Evolutionary conservation across 2,113 vertebrate species (phyloP), one percentile per base, ranked within the genome.

Genomic region (Phycodurus eques): DNA sequence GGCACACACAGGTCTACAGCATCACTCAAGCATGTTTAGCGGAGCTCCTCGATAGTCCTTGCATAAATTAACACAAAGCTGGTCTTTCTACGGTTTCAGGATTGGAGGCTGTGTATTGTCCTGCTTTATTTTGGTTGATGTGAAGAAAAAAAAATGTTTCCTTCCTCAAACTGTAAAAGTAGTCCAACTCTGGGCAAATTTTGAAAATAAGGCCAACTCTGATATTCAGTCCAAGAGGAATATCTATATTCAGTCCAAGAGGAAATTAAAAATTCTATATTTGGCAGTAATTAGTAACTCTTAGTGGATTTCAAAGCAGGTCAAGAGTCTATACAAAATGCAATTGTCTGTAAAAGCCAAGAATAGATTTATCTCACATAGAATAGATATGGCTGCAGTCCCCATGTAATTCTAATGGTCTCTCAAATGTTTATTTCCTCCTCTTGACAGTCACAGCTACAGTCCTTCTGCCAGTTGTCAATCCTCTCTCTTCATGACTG

Each of bases 11-110:
- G 31, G 73, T 68, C 17, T 57, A 72, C 67, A 60, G 6, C 64
- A 2, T 61, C 72, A 59, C 73, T 78, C 70, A 75, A 79, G 51
- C 69, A 63, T 61, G 86, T 72, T 76, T 80, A 84, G 79, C 67
- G 67, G 66, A 78, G 71, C 69, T 82, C 78, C 67, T 73, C 46
- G 57, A 79, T 71, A 62, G 81, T 73, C 56, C 64, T 19, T 27
- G 14, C 66, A n/a, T 68, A 71, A 66, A 62, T 61, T 59, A 57
- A 79, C 75, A 76, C 46, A 64, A 76, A 81, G 83, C 82, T 83
- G 84, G 74, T 82, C 61, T 74, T 5, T 56, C 57, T 1, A 44
- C 72, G 74, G 82, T 76, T 83, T 35, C 61, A 5, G 78, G 80
- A 78, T 68, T 62, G 10, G 65, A 74, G 68, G 63, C 33, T 51